phyloP scores from a whole-genome alignment of 2,797 vertebrate species.

The Nyctibius grandis region DNA sequence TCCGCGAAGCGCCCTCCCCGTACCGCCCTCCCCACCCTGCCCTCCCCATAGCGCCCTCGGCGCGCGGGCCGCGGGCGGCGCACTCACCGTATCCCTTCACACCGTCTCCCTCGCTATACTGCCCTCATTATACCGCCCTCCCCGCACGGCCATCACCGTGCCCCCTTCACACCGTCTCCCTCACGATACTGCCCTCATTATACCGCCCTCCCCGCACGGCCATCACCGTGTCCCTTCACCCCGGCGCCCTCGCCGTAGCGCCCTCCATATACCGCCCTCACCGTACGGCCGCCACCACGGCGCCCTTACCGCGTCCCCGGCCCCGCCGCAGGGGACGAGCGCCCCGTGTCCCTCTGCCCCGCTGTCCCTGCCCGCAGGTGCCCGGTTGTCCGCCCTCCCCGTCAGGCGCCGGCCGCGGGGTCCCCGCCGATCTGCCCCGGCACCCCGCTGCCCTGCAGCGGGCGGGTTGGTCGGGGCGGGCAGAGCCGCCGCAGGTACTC shows the following conservation, averaged over 20 bases:
- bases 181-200: rapidly evolving
- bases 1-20: neutral
- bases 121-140: too few relatives aligned
- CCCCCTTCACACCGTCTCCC: too few relatives aligned
- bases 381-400: neutral
- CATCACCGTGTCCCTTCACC: neutral
- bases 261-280: neutral
- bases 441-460: neutral
- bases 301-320: neutral
- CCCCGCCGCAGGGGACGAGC: neutral
- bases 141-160: neutral
- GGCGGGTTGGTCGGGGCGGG: neutral
- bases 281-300: too few relatives aligned
- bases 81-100: too few relatives aligned
- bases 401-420: neutral
- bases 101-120: rapidly evolving
- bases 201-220: too few relatives aligned
- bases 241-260: too few relatives aligned
- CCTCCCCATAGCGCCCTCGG: neutral
- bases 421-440: neutral
- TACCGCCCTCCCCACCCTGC: neutral
- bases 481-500: neutral
- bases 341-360: rapidly evolving
- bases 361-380: neutral
- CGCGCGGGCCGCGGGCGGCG: too few relatives aligned